Base-by-base conservation (phyloP, 2,888 invertebrate genomes). In the Rhingia rostrata region DNA sequence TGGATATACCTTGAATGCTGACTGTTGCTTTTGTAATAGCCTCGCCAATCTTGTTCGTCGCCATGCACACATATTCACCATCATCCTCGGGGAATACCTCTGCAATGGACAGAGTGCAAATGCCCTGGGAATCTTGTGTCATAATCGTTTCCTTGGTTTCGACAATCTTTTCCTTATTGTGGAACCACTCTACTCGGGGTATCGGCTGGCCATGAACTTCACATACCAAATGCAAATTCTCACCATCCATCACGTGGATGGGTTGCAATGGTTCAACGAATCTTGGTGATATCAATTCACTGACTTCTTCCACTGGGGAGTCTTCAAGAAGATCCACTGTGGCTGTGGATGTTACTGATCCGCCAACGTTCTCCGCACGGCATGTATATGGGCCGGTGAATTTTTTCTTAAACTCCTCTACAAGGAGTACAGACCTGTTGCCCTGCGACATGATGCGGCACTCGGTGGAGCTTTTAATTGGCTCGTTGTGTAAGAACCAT, bases 81-180 rank as follows among this genome's bases (percentile, higher is more conserved):
- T 96, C 94, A 93, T 97, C 96, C 93, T 98, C 98, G 10, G 97
- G 96, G 89, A 97, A 97, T 64, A 97, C 97, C 93, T 97, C 97
- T 86, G 94, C 94, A 87, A 98, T 96, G 86, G 94, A 94, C 87
- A 98, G 92, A 90, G 95, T 95, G 89, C 97, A 97, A 79, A 94
- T 92, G 84, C 97, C 97, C 88, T 96, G 95, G 86, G 94, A 93
- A 88, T 95, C 95, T 90, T 96, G 95, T 45, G 94, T 93, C 67
- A 96, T 94, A 10, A 93, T 93, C 66, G 96, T 94, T 89, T 96
- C 96, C 92, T 96, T 95, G 60, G 95, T 95, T 92, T 95, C 95
- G 88, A 94, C 92, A 82, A 97, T 93, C 61, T 93, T 94, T 87
- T 93, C 92, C 14, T 94, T 93, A 88, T 96, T 94, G 88, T 95